Conservation (phyloP, 2,113 vertebrate genomes). For the Dicrurus megarhynchus region DNA sequence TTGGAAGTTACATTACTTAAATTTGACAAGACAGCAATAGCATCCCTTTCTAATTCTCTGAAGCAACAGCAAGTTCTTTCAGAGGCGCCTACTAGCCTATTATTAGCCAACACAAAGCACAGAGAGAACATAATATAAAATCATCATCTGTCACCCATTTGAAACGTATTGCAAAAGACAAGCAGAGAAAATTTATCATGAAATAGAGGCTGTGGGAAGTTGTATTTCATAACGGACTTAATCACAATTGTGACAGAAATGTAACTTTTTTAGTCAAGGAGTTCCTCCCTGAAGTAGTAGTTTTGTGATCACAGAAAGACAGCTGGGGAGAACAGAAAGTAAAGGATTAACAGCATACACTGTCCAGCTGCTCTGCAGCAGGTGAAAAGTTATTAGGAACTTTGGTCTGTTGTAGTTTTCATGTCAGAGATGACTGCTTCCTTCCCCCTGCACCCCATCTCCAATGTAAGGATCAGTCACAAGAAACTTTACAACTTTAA, state of each 20-base stretch:
- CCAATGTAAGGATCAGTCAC: accelerated
- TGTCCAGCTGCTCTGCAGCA: background rate
- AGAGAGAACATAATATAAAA: background rate
- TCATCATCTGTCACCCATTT: background rate
- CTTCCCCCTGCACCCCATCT: background rate
- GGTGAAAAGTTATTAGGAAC: background rate
- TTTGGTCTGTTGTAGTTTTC: background rate
- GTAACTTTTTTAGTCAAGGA: background rate
- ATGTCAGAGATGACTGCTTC: background rate
- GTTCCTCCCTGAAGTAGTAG: background rate
- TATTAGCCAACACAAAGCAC: background rate
- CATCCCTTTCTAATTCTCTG: background rate
- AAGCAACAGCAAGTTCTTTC: background rate
- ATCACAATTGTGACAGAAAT: background rate
- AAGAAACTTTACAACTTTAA: background rate
- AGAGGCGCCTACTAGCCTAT: background rate
- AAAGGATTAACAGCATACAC: background rate
- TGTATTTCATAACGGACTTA: background rate
- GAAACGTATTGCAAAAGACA: background rate
- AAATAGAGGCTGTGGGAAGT: background rate
- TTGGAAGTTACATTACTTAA: background rate
- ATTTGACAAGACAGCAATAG: background rate
- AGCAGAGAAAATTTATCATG: background rate
- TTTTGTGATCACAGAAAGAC: background rate
- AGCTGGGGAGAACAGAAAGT: background rate